Base-by-base conservation (phyloP, 1,140 invertebrate species). In the Tetramorium alpestre region DNA sequence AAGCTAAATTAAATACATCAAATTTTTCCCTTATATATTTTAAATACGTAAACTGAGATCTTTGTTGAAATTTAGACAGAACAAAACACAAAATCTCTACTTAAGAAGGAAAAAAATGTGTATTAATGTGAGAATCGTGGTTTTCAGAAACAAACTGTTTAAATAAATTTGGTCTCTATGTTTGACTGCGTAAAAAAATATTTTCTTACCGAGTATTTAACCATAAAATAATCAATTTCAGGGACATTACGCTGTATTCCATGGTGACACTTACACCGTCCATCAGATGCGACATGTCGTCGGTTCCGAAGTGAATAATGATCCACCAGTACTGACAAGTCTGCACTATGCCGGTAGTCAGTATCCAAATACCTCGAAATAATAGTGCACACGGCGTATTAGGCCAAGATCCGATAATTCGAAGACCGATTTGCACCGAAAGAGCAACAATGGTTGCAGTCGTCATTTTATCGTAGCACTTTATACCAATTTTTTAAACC, bases 131-230 rank as follows among this genome's bases (percentile, higher is more conserved):
- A 60, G 1, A 5, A 75, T 56, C 11, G 10, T 69, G 4, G 13
- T 4, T 67, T 33, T 54, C 8, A 58, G 18, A 3, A 75, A 28
- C 4, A 16, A 62, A 44, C 2, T 22, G 3, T 2, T 1, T 11
- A 38, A 41, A 41, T 73, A 22, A 73, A 38, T 10, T 51, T 8
- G 13, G 13, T 69, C 64, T 38, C 18, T 18, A 78, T 16, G 28
- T 65, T 67, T 16, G 2, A 80, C 0, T 51, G 4, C 4, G 22
- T 16, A 3, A 33, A 11, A 67, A 67, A 7, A 38, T 41, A 33
- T 22, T 69, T 5, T 60, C 80, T 84, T 84, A 84, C 67, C 41
- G 67, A 73, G 25, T 84, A 38, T 84, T 84, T 3, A 73, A 73
- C 67, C 38, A 84, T 49, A 62, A 62, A 73, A 73, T 84, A 56